Evolutionary conservation across 1,140 invertebrate species (phyloP).

Genomic region (Proctacanthus coquilletti): DNA sequence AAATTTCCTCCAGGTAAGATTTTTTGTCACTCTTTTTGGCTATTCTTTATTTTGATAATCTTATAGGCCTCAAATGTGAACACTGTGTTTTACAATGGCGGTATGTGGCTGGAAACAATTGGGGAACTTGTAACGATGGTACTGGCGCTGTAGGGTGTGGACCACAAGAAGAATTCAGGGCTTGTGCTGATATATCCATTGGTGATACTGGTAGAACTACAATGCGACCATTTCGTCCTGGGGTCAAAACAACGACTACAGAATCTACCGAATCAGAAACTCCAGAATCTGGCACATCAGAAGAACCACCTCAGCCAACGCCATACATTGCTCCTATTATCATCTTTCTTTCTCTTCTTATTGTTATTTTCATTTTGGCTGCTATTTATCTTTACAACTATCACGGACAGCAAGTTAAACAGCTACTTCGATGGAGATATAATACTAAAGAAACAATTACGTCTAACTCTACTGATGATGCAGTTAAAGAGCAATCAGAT

Average conservation of each 20-base stretch:
- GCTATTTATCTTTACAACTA: constrained; percentile 33
- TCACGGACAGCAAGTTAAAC: constrained; percentile 31
- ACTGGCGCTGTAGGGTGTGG: constrained; percentile 63
- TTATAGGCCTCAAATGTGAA: constrained; percentile 40
- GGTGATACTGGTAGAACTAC: constrained; percentile 30
- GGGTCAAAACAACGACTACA: constrained; percentile 12
- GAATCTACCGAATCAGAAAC: constrained; percentile 6
- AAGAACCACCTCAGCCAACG: constrained; percentile 12
- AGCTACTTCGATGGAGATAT: constrained; percentile 30
- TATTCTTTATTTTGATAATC: neutral
- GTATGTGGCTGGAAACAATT: constrained; percentile 66
- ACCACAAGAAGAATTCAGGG: constrained; percentile 72
- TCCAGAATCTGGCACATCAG: constrained; percentile 5
- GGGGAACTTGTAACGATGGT: constrained; percentile 57
- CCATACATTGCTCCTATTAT: constrained; percentile 31
- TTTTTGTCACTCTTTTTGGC: too few relatives aligned
- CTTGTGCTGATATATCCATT: constrained; percentile 68
- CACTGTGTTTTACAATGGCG: constrained; percentile 73
- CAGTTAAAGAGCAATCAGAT: constrained; percentile 4
- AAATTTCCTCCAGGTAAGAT: constrained; percentile 41
- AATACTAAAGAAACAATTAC: constrained; percentile 8
- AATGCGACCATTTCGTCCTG: constrained; percentile 12
- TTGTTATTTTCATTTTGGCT: constrained; percentile 30
- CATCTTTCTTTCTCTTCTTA: constrained; percentile 30
- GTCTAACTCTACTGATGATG: constrained; percentile 1